Conservation (phyloP, 2,888 invertebrate species). For the Eristalis arbustorum region DNA sequence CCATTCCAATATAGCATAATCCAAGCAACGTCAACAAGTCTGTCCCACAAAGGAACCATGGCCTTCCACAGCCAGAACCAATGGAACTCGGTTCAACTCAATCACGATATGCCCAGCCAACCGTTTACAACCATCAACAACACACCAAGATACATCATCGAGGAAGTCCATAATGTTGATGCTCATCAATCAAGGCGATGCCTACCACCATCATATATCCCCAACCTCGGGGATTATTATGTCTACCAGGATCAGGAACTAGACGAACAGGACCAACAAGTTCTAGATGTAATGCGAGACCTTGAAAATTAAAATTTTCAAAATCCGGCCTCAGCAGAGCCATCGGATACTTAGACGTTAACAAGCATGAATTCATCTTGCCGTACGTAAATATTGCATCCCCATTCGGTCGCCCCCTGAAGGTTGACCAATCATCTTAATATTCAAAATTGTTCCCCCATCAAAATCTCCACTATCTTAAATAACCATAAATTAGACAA, state of each 20-base stretch:
- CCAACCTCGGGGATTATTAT: slow-evolving; percentile 3
- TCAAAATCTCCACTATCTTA: slow-evolving; percentile 26
- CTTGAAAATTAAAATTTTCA: slow-evolving; percentile 43
- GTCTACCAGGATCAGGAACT: neutral
- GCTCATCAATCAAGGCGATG: neutral
- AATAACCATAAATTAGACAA: slow-evolving; percentile 24
- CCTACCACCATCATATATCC: slow-evolving; percentile 11
- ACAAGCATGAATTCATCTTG: slow-evolving; percentile 43
- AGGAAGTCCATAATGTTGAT: slow-evolving; percentile 13
- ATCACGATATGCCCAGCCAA: slow-evolving; percentile 6
- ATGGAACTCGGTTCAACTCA: slow-evolving; percentile 17
- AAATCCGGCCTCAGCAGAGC: slow-evolving; percentile 28
- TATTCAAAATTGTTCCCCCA: neutral
- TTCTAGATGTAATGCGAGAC: neutral
- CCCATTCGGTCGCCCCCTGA: slow-evolving; percentile 38
- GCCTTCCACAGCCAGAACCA: slow-evolving; percentile 18
- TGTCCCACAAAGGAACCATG: slow-evolving; percentile 1
- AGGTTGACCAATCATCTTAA: slow-evolving; percentile 4
- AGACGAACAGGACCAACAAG: slow-evolving; percentile 9
- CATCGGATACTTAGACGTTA: slow-evolving; percentile 48
- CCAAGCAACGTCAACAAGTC: neutral
- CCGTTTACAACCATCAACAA: neutral
- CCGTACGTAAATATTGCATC: slow-evolving; percentile 44
- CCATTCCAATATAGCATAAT: neutral
- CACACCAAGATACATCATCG: slow-evolving; percentile 9